phyloP scores from a whole-genome alignment of 2,113 vertebrate genomes.

The Apodemus speciosus region DNA sequence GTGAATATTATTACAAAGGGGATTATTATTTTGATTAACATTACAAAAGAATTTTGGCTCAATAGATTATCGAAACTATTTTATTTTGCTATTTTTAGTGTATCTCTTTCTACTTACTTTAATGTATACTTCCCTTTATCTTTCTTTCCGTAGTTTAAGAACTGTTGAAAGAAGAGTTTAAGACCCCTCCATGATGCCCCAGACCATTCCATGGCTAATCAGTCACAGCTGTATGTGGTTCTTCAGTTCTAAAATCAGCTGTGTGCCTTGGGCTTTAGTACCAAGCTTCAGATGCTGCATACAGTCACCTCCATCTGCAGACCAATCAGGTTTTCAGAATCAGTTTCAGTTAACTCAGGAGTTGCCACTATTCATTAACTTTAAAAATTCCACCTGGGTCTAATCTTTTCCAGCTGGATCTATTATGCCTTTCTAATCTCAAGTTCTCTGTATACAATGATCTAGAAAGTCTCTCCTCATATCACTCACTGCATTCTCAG shows the following conservation, averaged over 20 bases:
- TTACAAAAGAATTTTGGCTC: not conserved
- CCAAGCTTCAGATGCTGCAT: not conserved
- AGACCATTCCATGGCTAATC: not conserved
- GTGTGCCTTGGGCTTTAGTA: rapidly evolving
- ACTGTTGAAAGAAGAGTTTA: not conserved
- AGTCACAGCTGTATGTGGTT: not conserved
- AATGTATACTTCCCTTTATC: not conserved
- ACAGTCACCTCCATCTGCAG: rapidly evolving
- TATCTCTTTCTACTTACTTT: not conserved
- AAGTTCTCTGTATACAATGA: not conserved
- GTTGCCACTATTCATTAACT: not conserved
- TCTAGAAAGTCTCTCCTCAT: not conserved
- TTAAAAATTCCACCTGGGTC: not conserved
- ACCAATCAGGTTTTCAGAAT: not conserved
- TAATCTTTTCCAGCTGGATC: not conserved
- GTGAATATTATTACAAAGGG: not conserved
- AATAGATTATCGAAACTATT: not conserved
- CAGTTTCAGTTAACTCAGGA: not conserved
- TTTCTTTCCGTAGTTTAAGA: not conserved
- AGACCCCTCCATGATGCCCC: not conserved
- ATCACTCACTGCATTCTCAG: rapidly evolving
- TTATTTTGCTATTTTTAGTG: not conserved
- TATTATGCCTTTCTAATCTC: not conserved
- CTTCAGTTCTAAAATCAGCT: not conserved
- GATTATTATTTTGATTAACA: not conserved